phyloP scores from a whole-genome alignment of 2,797 vertebrate species.

The Schizopygopsis malacanthus region DNA sequence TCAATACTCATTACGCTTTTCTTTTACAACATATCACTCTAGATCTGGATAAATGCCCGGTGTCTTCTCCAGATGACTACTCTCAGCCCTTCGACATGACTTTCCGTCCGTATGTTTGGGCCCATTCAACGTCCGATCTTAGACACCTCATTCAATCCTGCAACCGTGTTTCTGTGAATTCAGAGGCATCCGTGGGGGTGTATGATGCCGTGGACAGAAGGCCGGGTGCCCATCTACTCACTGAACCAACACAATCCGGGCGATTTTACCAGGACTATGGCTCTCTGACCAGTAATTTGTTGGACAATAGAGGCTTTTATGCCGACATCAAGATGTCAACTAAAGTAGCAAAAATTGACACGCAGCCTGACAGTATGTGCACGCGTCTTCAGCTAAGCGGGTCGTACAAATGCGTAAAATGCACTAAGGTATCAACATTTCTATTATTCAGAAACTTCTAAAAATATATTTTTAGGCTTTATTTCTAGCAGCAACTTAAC shows the following conservation, averaged over 20 bases:
- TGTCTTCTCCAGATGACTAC: conserved; percentile 87
- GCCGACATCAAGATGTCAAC: conserved; percentile 71
- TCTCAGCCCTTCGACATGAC: conserved; percentile 82
- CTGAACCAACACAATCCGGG: conserved; percentile 62
- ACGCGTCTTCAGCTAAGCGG: conserved; percentile 84
- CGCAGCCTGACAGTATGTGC: conserved; percentile 85
- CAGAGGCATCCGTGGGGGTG: conserved; percentile 21
- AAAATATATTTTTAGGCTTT: not conserved
- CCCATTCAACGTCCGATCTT: conserved; percentile 80
- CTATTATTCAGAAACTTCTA: not conserved
- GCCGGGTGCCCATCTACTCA: conserved; percentile 69
- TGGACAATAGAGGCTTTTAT: conserved; percentile 71
- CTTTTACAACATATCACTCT: conserved; percentile 47
- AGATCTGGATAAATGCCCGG: conserved; percentile 88
- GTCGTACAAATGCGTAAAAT: conserved; percentile 95
- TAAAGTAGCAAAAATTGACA: conserved; percentile 76
- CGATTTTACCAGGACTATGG: conserved; percentile 70
- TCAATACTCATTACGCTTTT: not conserved
- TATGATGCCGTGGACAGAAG: conserved; percentile 72
- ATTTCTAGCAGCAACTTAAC: not conserved
- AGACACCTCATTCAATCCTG: conserved; percentile 81
- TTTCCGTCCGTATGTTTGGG: conserved; percentile 91
- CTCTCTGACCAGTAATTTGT: conserved; percentile 63
- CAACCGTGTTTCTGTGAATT: conserved; percentile 58
- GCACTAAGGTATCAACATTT: conserved; percentile 86